These are phyloP conservation scores for Penaeus indicus DNA, from an alignment of 1,140 invertebrate genomes.

Conservation along the genomic window DNA sequence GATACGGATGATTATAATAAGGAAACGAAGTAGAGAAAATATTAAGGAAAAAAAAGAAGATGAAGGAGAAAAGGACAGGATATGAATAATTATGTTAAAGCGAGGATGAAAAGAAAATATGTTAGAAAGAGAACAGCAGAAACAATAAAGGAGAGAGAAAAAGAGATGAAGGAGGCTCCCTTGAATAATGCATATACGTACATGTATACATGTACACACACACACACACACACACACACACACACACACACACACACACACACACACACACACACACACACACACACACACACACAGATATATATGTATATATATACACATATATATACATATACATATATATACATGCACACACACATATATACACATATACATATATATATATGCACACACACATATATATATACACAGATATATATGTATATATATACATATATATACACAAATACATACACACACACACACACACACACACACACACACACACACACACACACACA, in stretches of 20 bases:
- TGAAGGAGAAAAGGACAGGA: no score
- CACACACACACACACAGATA: background rate
- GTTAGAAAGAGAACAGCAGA: no score
- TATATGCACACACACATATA: background rate
- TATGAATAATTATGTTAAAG: no score
- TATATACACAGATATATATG: no score
- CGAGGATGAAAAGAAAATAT: no score
- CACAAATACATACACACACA: no score
- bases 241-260: background rate
- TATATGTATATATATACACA: background rate
- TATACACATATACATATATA: background rate
- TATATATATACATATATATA: no score
- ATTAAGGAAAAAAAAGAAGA: no score
- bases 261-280: background rate
- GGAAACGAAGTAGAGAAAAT: no score
- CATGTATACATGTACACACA: background rate
- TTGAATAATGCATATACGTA: background rate
- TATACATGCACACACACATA: background rate
- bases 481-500: no score
- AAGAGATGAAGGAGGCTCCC: background rate
- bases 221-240: background rate
- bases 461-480: rapidly evolving
- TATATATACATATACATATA: background rate
- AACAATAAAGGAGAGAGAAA: no score
- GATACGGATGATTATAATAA: no score